Evolutionary conservation across 2,113 vertebrate species (phyloP).

Genomic region (Platanista minor): DNA sequence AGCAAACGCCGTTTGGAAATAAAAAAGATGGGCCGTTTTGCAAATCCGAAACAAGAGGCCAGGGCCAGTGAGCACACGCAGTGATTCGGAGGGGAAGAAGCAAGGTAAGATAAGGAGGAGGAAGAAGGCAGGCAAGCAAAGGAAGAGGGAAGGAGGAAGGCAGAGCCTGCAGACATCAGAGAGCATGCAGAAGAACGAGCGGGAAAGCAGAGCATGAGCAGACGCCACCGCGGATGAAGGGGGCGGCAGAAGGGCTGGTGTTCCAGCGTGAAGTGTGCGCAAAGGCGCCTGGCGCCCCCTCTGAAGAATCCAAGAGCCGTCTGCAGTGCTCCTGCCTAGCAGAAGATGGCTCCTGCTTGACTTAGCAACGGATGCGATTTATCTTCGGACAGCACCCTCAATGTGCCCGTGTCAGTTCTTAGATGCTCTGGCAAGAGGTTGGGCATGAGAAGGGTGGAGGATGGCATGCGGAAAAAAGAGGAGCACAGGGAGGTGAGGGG

Average conservation of each 20-base stretch:
- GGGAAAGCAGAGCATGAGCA: neutral
- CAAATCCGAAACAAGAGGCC: conserved; percentile 42
- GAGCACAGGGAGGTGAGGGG: neutral
- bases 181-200: neutral
- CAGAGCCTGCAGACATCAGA: neutral
- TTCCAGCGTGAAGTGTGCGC: neutral
- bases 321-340: neutral
- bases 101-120: neutral
- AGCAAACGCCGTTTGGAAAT: conserved; percentile 40
- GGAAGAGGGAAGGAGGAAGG: neutral
- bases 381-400: neutral
- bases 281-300: neutral
- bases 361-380: neutral
- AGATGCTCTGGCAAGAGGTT: neutral
- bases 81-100: neutral
- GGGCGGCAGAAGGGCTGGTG: fast-evolving
- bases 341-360: neutral
- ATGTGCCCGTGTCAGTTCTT: neutral
- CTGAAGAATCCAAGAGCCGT: neutral
- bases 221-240: neutral
- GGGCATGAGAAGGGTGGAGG: neutral
- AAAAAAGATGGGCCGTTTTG: neutral
- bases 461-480: neutral
- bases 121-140: neutral
- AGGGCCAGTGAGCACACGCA: neutral